These are phyloP conservation scores for Psittacara wagleri DNA, from an alignment of 2,113 vertebrate species.

Conservation along the genomic window DNA sequence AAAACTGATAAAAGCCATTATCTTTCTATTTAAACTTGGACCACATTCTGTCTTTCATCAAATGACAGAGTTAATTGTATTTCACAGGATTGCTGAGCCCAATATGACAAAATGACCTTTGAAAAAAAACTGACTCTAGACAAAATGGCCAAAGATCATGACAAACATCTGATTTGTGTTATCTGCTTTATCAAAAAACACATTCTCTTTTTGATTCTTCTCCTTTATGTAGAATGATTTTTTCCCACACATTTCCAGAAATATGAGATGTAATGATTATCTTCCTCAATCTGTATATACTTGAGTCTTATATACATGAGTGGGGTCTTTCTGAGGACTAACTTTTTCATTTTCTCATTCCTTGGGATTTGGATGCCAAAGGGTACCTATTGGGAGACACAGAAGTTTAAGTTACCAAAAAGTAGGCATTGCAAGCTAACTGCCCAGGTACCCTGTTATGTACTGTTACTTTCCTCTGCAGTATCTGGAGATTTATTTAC, in stretches of 20 bases:
- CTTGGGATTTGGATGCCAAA: neutral
- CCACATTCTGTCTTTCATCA: neutral
- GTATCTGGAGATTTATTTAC: neutral
- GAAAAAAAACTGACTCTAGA: neutral
- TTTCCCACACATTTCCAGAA: neutral
- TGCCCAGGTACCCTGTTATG: neutral
- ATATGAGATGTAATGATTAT: neutral
- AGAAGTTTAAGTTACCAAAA: neutral
- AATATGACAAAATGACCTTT: neutral
- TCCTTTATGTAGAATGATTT: neutral
- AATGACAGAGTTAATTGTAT: neutral
- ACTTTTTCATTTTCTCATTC: neutral
- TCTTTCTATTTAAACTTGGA: neutral
- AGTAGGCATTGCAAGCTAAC: neutral
- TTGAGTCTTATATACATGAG: neutral
- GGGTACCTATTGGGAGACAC: fast-evolving
- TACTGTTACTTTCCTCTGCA: neutral
- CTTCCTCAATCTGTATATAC: neutral
- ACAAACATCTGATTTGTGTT: neutral
- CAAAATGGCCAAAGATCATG: neutral
- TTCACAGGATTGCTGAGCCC: neutral
- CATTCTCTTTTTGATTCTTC: neutral
- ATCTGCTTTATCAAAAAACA: neutral
- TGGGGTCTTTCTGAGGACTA: neutral
- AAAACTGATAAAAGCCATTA: neutral